Percentiles rank a stretch among this genome's conserved stretches.
Conservation (phyloP, 2,888 invertebrate genomes). For the Catocala nupta region DNA sequence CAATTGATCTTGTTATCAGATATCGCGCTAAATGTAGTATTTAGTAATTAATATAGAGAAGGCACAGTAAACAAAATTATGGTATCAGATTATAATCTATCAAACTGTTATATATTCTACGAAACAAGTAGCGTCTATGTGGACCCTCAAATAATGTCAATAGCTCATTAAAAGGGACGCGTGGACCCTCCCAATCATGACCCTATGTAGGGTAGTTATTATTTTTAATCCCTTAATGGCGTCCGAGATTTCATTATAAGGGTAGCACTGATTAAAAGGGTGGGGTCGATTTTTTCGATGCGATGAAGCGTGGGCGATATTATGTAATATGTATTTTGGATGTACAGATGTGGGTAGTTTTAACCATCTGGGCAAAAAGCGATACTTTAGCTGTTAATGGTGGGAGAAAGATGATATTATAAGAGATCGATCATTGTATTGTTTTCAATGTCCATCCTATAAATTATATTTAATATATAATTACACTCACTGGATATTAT, state of each 20-base stretch:
- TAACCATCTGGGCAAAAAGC: conserved; percentile 9
- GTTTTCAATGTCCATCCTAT: no score
- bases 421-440: not conserved
- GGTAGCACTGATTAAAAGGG: conserved; percentile 83
- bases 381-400: conserved; percentile 1
- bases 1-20: no score
- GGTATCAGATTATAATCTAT: not conserved
- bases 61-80: not conserved
- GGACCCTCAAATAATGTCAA: conserved; percentile 60
- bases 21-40: no score
- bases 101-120: not conserved
- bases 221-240: conserved; percentile 87
- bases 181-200: conserved; percentile 67
- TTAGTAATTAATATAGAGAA: not conserved
- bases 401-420: not conserved
- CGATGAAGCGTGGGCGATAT: conserved; percentile 48
- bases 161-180: conserved; percentile 72
- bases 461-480: no score
- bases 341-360: conserved; percentile 1
- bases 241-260: conserved; percentile 85
- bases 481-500: no score
- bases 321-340: conserved; percentile 16
- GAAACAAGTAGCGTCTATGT: conserved; percentile 21
- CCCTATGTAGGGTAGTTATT: conserved; percentile 77
- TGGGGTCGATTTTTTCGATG: conserved; percentile 66